Base-by-base conservation (phyloP, 2,113 vertebrate species). In the Pteropus alecto region DNA sequence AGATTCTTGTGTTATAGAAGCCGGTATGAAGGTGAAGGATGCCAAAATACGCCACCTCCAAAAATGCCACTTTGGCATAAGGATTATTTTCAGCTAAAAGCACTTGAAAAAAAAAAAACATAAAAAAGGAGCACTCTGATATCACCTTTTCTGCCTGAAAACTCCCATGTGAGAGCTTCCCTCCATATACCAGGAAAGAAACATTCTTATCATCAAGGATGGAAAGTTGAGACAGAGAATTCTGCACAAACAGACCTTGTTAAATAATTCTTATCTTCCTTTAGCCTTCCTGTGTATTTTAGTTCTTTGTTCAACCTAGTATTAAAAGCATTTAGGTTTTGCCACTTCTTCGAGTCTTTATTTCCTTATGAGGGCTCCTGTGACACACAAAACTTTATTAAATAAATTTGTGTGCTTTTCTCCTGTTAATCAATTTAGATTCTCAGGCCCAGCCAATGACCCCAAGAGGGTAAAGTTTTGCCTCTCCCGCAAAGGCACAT, bases 261-360 rank as follows among this genome's bases (percentile, higher is more conserved):
- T 73, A 82, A 87, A 60, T 81, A 95, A 92, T 56, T 92, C 88
- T 81, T 86, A 73, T 54, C 82, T 79, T 86, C 30, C 54, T 86
- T 86, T 26, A 43, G 28, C 35, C 30, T 79, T 73, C 30, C 65
- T 70, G 22, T 63, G 16, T 11, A 7, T 51, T 73, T 86, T 56
- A 21, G 16, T 65, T 81, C 56, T 48, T 87, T 65, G 67, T 88
- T 88, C 67, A 54, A 74, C 21, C 43, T 82, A 12, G 8, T 82
- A 35, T 35, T 54, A 94, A 82, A 43, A 26, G 22, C 46, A 65
- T 88, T 94, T 88, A 74, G 58, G 21, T 56, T 82, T 88, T 88
- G 76, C 21, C 22, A 51, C 22, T 74, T 88, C 56, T 82, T 82
- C 82, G 65, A n/a, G 67, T 63, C 56, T 61, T 88, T 24, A 56